These are phyloP conservation scores for Ariopsis seemanni DNA, from an alignment of 2,113 vertebrate species.

Conservation along the genomic window DNA sequence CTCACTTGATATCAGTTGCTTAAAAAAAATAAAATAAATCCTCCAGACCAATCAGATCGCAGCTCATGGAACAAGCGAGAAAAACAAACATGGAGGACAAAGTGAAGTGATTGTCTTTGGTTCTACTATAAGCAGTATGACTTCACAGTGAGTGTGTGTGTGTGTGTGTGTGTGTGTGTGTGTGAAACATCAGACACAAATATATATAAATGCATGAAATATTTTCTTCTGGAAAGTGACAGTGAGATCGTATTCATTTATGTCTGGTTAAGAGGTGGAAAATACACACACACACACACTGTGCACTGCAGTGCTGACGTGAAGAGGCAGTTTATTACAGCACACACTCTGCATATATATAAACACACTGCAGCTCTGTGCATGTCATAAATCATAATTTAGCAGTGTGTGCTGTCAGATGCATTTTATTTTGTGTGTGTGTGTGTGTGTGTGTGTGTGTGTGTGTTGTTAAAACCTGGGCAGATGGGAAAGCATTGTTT, in stretches of 20 bases:
- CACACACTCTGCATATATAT: background rate
- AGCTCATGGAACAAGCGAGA: background rate
- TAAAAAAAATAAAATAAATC: background rate
- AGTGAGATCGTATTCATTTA: conserved; percentile 11
- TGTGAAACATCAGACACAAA: background rate
- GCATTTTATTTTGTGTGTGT: background rate
- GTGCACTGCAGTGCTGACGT: background rate
- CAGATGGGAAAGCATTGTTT: conserved; percentile 24
- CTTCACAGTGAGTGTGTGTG: background rate
- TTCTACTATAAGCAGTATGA: background rate
- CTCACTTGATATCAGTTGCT: background rate
- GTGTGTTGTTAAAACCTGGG: background rate
- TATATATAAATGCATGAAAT: background rate
- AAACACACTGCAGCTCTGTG: conserved; percentile 16
- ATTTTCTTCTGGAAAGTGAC: background rate
- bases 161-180: conserved; percentile 6
- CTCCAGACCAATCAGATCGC: background rate
- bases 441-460: conserved; percentile 1
- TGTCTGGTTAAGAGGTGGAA: conserved; percentile 4
- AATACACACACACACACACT: conserved; percentile 4
- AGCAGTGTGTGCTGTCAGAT: conserved; percentile 8
- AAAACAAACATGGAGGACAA: background rate
- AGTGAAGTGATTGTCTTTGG: background rate
- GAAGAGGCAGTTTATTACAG: conserved; percentile 11
- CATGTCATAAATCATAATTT: conserved; percentile 34